Percentiles rank a stretch among this genome's conserved stretches.
Evolutionary conservation across 1,140 invertebrate species (phyloP).

Genomic region (Campoletis sonorensis): DNA sequence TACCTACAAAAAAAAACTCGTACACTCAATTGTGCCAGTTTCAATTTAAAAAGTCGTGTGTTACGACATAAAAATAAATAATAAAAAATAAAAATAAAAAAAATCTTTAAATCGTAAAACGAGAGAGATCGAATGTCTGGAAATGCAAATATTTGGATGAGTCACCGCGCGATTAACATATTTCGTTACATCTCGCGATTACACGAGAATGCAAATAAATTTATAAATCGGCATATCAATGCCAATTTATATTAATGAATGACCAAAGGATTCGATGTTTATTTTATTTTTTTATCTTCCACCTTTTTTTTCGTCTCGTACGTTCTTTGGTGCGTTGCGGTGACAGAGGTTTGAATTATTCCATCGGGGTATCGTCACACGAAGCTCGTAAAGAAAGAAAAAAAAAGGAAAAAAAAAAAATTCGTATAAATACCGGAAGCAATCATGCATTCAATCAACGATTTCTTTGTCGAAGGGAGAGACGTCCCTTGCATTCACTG

Average conservation of each 20-base stretch:
- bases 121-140: background rate
- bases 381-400: constrained; percentile 38
- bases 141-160: constrained; percentile 26
- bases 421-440: constrained; percentile 58
- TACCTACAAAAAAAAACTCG: background rate
- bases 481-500: constrained; percentile 53
- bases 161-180: background rate
- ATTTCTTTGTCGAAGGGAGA: constrained; percentile 56
- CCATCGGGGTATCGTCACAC: constrained; percentile 51
- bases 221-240: too few relatives aligned
- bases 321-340: constrained; percentile 2
- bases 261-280: background rate
- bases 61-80: background rate
- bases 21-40: constrained; percentile 3
- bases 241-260: background rate
- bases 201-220: background rate
- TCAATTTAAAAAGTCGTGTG: background rate
- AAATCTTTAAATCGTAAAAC: background rate
- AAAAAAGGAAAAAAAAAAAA: constrained; percentile 26
- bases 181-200: background rate
- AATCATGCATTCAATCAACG: constrained; percentile 60
- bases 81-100: background rate
- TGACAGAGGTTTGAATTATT: constrained; percentile 53
- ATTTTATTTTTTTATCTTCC: background rate
- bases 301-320: background rate